Evolutionary conservation across 1,140 invertebrate species (phyloP).

Genomic region (Bombus confusus): DNA sequence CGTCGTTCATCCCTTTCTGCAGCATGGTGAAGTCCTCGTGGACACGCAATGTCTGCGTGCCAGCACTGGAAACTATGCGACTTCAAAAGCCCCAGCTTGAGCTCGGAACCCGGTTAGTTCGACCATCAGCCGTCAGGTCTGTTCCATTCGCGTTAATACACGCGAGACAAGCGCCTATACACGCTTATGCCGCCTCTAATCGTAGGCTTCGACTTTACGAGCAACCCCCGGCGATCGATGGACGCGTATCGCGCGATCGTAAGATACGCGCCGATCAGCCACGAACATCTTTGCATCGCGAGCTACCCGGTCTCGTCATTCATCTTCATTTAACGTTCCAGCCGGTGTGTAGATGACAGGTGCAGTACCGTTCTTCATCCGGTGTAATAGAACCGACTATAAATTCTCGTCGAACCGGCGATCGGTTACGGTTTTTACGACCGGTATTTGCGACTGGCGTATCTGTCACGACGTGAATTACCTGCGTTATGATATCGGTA

Average conservation of each 20-base stretch:
- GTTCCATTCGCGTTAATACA: constrained; percentile 61
- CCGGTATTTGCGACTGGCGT: not conserved
- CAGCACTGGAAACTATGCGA: constrained; percentile 74
- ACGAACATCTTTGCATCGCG: constrained; percentile 32
- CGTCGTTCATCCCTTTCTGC: not conserved
- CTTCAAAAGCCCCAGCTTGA: constrained; percentile 69
- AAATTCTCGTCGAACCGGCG: not conserved
- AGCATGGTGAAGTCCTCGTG: constrained; percentile 27
- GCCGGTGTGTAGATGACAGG: not conserved
- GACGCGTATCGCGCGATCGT: constrained; percentile 30
- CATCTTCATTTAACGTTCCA: constrained; percentile 9
- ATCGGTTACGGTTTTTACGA: constrained; percentile 4
- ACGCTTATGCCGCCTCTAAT: constrained; percentile 63
- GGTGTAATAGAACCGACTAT: constrained; percentile 10
- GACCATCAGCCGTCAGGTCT: constrained; percentile 27
- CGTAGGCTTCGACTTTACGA: constrained; percentile 70
- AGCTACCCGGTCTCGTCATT: not conserved
- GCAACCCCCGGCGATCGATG: constrained; percentile 55
- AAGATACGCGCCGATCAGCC: constrained; percentile 46
- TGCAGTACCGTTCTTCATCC: not conserved
- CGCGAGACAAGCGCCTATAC: constrained; percentile 43
- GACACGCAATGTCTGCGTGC: constrained; percentile 77
- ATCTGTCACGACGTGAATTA: not conserved
- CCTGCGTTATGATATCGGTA: not conserved
- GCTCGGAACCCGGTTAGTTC: not conserved